Evolutionary conservation across 2,888 invertebrate species (phyloP).

Genomic region (Tenthredo scrophulariae): DNA sequence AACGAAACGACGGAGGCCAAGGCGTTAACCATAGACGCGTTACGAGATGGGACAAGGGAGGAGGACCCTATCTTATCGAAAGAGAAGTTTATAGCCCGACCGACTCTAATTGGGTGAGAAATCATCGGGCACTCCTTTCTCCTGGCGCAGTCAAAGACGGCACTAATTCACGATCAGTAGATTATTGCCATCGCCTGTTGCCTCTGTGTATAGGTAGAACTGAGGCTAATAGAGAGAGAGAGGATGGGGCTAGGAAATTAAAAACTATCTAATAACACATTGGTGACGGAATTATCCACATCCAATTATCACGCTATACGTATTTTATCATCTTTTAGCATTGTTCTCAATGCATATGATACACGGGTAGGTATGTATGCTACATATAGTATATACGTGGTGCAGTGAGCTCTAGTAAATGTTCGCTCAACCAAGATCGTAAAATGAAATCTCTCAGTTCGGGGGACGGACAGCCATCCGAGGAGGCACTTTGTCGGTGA

Average conservation of each 20-base stretch:
- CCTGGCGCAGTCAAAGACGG: conserved; percentile 69
- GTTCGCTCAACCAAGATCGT: conserved; percentile 30
- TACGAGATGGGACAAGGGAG: conserved; percentile 48
- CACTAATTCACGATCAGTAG: conserved; percentile 75
- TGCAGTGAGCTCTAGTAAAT: conserved; percentile 5
- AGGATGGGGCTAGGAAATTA: background rate
- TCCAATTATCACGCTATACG: background rate
- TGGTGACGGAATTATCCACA: no score
- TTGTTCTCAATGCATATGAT: background rate
- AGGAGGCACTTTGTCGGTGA: conserved; percentile 52
- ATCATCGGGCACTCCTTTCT: conserved; percentile 77
- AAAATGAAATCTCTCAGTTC: conserved; percentile 27
- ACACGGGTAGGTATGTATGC: no score
- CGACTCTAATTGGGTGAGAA: conserved; percentile 78
- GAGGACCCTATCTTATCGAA: conserved; percentile 74
- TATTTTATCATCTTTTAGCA: background rate
- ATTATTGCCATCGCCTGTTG: conserved; percentile 54
- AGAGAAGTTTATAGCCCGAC: conserved; percentile 77
- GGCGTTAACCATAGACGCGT: conserved; percentile 47
- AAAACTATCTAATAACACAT: background rate
- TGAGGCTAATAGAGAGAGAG: background rate
- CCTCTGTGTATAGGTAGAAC: background rate
- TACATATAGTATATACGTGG: background rate
- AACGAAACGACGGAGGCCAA: conserved; percentile 26
- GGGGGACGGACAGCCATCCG: conserved; percentile 1